Conservation (phyloP, 2,888 invertebrate genomes). For the Caradrina kadenii region DNA sequence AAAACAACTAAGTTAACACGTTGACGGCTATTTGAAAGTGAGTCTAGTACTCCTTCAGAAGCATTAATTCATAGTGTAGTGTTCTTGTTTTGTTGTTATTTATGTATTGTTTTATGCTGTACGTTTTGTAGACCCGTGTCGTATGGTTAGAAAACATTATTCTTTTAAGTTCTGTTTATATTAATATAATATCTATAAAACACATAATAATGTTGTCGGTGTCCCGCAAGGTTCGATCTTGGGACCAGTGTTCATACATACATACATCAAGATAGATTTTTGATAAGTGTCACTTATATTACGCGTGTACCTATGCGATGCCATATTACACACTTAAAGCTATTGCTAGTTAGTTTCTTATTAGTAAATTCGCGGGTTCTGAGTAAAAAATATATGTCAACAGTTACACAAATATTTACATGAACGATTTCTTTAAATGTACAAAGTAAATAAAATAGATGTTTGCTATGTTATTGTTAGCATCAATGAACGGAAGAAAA, state of each 20-base stretch:
- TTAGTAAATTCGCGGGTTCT: conserved; percentile 72
- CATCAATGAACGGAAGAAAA: not conserved
- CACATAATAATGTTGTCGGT: conserved; percentile 69
- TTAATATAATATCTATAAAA: conserved; percentile 63
- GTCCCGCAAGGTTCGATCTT: conserved; percentile 78
- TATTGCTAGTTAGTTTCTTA: conserved; percentile 75
- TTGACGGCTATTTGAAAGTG: conserved; percentile 87
- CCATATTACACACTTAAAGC: conserved; percentile 89
- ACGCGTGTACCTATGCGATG: conserved; percentile 83
- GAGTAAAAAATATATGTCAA: conserved; percentile 70
- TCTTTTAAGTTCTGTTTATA: conserved; percentile 66
- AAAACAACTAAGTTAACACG: conserved; percentile 88
- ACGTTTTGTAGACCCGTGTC: conserved; percentile 67
- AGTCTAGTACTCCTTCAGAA: conserved; percentile 88
- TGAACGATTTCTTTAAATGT: not conserved
- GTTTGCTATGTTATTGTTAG: not conserved
- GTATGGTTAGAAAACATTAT: conserved; percentile 63
- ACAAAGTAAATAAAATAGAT: not conserved
- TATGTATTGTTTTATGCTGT: conserved; percentile 69
- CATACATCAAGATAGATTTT: conserved; percentile 59
- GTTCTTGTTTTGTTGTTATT: conserved; percentile 78
- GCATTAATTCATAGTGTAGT: conserved; percentile 87
- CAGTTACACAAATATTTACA: conserved; percentile 14
- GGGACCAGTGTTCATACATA: conserved; percentile 70
- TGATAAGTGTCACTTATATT: conserved; percentile 73